phyloP scores from a whole-genome alignment of 2,113 vertebrate genomes.

The Pseudonaja textilis region DNA sequence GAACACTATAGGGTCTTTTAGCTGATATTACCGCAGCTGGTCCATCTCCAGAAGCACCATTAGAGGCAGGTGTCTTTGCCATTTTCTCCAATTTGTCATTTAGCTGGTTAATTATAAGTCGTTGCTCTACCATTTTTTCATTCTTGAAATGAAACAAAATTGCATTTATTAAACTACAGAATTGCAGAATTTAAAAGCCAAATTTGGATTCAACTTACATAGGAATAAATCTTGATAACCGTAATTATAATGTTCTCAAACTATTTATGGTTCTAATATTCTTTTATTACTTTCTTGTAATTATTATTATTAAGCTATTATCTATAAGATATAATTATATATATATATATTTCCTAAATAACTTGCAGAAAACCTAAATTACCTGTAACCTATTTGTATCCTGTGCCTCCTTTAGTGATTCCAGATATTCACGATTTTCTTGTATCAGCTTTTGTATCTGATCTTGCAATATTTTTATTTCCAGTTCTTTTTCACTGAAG shows the following conservation, averaged over 20 bases:
- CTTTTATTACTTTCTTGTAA: background rate
- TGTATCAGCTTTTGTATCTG: conserved; percentile 69
- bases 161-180: background rate
- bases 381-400: conserved; percentile 78
- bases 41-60: conserved; percentile 50
- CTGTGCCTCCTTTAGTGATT: conserved; percentile 71
- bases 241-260: background rate
- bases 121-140: conserved; percentile 86
- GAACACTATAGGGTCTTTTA: conserved; percentile 76
- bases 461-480: conserved; percentile 70
- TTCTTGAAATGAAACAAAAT: conserved; percentile 66
- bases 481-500: conserved; percentile 73
- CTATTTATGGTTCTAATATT: background rate
- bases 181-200: background rate
- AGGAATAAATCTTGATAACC: background rate
- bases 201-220: conserved; percentile 1
- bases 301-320: background rate
- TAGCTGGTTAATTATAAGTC: conserved; percentile 79
- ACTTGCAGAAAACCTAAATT: conserved; percentile 16
- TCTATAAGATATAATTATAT: background rate
- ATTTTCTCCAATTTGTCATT: conserved; percentile 67
- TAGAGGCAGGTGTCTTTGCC: conserved; percentile 45
- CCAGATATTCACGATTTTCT: conserved; percentile 66
- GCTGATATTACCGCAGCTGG: conserved; percentile 33
- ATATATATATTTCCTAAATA: background rate